These are phyloP conservation scores for Plestiodon gilberti DNA, from an alignment of 2,113 vertebrate genomes.

Conservation along the genomic window DNA sequence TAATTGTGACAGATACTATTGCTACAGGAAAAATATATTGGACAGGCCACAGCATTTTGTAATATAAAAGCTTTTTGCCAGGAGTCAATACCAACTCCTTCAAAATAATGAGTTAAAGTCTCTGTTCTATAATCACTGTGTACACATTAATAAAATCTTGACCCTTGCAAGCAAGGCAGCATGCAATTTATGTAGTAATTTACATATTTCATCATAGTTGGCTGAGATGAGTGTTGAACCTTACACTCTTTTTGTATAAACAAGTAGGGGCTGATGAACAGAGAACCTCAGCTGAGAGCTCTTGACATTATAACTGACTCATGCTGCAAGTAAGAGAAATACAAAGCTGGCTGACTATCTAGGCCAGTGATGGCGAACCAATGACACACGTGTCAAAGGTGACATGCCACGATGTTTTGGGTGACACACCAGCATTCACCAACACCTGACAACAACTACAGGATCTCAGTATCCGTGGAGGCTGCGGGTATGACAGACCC, in stretches of 20 bases:
- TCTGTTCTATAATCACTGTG: slow-evolving; percentile 33
- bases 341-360: not conserved
- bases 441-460: no score
- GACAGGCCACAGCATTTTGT: not conserved
- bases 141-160: slow-evolving; percentile 14
- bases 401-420: no score
- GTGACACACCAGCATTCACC: no score
- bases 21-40: not conserved
- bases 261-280: slow-evolving; percentile 32
- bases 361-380: no score
- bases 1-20: not conserved
- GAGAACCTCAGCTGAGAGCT: not conserved
- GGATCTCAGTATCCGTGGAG: no score
- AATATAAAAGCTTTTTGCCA: not conserved
- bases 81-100: slow-evolving; percentile 17
- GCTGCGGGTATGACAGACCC: no score
- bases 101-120: slow-evolving; percentile 1
- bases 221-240: not conserved
- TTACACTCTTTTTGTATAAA: slow-evolving; percentile 18
- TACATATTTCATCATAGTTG: slow-evolving; percentile 15
- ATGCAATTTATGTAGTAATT: slow-evolving; percentile 11
- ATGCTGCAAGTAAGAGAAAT: not conserved
- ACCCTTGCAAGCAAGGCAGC: not conserved
- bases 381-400: no score
- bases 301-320: slow-evolving; percentile 13